Conservation (phyloP, 2,113 vertebrate species). For the Apeltes quadracus region DNA sequence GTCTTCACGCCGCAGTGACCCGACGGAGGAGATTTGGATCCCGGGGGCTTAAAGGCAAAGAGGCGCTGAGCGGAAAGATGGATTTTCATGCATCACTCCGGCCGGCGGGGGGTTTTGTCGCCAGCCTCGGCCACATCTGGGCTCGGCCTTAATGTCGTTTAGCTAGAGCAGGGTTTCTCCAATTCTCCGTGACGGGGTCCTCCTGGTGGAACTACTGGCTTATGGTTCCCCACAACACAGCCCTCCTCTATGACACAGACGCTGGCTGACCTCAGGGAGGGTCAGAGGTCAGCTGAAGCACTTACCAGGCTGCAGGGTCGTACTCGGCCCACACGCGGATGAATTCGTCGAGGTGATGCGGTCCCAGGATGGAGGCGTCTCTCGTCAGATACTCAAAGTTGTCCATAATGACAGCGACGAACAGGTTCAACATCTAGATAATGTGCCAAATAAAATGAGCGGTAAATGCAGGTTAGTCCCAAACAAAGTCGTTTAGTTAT, state of each 20-base stretch:
- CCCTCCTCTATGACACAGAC: background rate
- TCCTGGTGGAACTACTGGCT: conserved; percentile 30
- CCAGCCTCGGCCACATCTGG: conserved; percentile 15
- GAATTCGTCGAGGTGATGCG: conserved; percentile 98
- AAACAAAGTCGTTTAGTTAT: too few species aligned
- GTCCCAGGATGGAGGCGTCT: conserved; percentile 97
- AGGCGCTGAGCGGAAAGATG: conserved; percentile 46
- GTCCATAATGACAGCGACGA: conserved; percentile 99
- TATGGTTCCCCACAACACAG: background rate
- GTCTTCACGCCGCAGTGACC: conserved; percentile 30
- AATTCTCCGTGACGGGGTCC: conserved; percentile 14
- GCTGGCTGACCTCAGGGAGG: background rate
- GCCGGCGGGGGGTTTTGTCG: conserved; percentile 34
- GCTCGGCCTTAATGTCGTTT: conserved; percentile 56
- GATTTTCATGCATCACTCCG: conserved; percentile 64
- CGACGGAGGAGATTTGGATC: conserved; percentile 45
- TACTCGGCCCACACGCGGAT: conserved; percentile 98
- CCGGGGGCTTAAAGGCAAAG: conserved; percentile 26
- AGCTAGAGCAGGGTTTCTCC: conserved; percentile 36
- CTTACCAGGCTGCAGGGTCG: conserved; percentile 96
- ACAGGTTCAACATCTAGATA: conserved; percentile 95
- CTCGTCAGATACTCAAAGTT: conserved; percentile 98
- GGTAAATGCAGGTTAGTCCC: background rate
- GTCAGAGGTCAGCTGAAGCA: conserved; percentile 36
- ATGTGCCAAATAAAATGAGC: background rate